Evolutionary conservation across 2,797 vertebrate genomes (phyloP), one percentile per base, ranked within the genome.

Genomic region (Alca torda): DNA sequence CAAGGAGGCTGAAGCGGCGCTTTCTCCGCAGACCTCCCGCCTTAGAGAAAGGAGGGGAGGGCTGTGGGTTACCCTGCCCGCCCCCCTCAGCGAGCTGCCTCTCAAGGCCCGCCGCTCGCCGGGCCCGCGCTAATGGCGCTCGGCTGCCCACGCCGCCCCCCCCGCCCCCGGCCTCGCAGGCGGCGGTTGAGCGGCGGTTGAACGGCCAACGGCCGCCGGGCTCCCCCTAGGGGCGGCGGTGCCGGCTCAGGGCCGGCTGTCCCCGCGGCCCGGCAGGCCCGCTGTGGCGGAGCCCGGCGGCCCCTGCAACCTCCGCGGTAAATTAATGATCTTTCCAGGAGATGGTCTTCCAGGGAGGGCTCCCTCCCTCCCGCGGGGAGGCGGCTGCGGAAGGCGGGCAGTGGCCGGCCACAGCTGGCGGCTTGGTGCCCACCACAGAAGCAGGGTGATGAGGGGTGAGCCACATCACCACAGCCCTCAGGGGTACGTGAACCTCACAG

Each of bases 141-240:
- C 33, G 16, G 4, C 19, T 4, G 9, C 51, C 67, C 39, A 10
- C 18, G 3, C 16, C 18, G 30, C 59, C 14, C 41, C 41, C 26
- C n/a, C 28, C 18, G 21, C 13, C 43, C 30, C 6, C 13, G 16
- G 45, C 56, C 53, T 61, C 50, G 43, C 41, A 6, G 77, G 56
- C 43, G 20, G 15, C 79, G 7, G 33, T 25, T 35, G 48, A 28
- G 63, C 78, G 19, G 15, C 79, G 7, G 35, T 25, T 35, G 48
- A 28, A 54, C 82, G 23, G 96, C 89, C 92, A 87, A 43, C 93
- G 94, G 97, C 95, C 43, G 7, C 89, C 86, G 97, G 91, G 97
- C 97, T 96, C 97, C 98, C 97, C 92, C 98, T 98, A 96, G 97
- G 97, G 98, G 97, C 88, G 4, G 10, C 37, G 17, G 75, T 97